A percentile compares a stretch with the other conserved stretches of the same genome.
phyloP scores from a whole-genome alignment of 2,797 vertebrate species.

The Mionectes olivaceus region DNA sequence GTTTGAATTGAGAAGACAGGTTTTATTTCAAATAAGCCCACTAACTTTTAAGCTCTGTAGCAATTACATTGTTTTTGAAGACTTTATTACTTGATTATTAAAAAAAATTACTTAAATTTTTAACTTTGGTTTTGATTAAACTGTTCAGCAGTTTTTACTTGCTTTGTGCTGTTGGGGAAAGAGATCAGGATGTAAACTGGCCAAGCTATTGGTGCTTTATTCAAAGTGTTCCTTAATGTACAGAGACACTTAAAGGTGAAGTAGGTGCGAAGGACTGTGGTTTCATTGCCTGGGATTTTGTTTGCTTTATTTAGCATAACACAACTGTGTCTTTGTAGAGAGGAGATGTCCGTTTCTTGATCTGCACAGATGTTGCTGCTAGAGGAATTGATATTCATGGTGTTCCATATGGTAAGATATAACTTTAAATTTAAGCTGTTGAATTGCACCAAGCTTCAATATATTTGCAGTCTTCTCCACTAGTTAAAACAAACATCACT shows the following conservation, averaged over 20 bases:
- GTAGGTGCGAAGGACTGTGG: neutral
- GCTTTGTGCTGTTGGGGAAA: neutral
- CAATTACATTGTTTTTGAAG: neutral
- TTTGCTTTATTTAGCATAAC: neutral
- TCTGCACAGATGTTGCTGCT: constrained; percentile 98
- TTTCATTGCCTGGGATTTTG: neutral
- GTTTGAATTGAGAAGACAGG: neutral
- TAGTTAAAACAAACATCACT: neutral
- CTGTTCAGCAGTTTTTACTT: neutral
- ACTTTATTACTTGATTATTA: neutral
- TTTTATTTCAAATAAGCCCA: neutral
- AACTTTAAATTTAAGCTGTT: neutral
- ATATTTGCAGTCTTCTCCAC: neutral
- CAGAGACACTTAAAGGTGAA: neutral
- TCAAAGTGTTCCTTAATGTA: neutral
- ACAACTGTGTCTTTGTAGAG: constrained; percentile 76
- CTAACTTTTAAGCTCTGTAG: neutral
- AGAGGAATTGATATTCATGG: constrained; percentile 96
- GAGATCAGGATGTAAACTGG: neutral
- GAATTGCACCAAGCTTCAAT: neutral
- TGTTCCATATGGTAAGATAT: constrained; percentile 90
- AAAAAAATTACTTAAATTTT: neutral
- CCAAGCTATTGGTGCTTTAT: neutral
- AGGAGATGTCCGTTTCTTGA: constrained; percentile 91
- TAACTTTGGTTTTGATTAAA: neutral